These are phyloP conservation scores for Zygothrica quintamaculata DNA, from an alignment of 2,888 invertebrate species.

Conservation along the genomic window DNA sequence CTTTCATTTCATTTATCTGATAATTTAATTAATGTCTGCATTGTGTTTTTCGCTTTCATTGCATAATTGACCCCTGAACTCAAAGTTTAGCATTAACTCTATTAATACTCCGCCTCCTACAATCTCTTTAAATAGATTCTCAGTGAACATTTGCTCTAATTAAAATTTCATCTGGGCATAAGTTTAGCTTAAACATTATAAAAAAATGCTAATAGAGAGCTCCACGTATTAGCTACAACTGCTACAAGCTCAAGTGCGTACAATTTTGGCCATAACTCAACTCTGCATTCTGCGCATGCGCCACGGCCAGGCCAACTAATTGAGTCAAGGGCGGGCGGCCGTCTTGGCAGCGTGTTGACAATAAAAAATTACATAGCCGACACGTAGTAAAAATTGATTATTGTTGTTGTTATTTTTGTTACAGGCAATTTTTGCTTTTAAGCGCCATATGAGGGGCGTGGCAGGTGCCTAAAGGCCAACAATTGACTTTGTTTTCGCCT, in stretches of 20 bases:
- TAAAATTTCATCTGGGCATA: constrained; percentile 5
- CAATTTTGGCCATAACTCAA: constrained; percentile 29
- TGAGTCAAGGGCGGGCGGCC: constrained; percentile 70
- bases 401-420: constrained; percentile 7
- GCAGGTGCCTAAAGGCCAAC: constrained; percentile 42
- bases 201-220: too few species aligned
- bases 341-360: constrained; percentile 55
- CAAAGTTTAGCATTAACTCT: neutral
- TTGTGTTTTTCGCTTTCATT: constrained; percentile 21
- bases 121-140: too few species aligned
- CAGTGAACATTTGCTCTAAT: too few species aligned
- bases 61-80: too few species aligned
- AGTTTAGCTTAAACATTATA: too few species aligned
- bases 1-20: constrained; percentile 8
- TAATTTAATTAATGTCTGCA: constrained; percentile 50
- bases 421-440: constrained; percentile 20
- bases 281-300: constrained; percentile 69
- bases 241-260: neutral
- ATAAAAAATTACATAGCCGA: constrained; percentile 55
- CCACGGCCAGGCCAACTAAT: constrained; percentile 70
- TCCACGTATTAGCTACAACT: too few species aligned
- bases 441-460: constrained; percentile 33
- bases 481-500: constrained; percentile 59
- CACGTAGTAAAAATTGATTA: constrained; percentile 52
- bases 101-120: too few species aligned